phyloP scores from a whole-genome alignment of 2,113 vertebrate genomes.

The Ceratotherium simum region DNA sequence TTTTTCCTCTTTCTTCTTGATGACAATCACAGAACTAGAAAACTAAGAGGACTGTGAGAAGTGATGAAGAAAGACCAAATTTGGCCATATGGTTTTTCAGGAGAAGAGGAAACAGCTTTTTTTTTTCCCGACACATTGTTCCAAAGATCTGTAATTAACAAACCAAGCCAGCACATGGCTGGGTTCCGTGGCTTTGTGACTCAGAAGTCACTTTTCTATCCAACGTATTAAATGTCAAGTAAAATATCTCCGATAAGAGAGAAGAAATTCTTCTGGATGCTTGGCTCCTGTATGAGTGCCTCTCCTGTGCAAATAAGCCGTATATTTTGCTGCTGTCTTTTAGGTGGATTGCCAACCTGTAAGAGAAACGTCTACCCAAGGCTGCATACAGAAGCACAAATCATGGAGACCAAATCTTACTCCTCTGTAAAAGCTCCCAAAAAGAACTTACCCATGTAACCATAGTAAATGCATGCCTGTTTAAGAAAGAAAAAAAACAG shows the following conservation, averaged over 20 bases:
- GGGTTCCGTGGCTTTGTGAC: slow-evolving; percentile 63
- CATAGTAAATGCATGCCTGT: neutral
- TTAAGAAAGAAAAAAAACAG: neutral
- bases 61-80: slow-evolving; percentile 53
- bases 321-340: neutral
- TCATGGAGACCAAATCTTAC: neutral
- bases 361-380: neutral
- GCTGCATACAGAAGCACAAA: neutral
- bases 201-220: slow-evolving; percentile 70
- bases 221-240: slow-evolving; percentile 78
- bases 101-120: slow-evolving; percentile 52
- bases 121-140: slow-evolving; percentile 44
- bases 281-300: neutral
- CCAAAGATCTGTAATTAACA: slow-evolving; percentile 64
- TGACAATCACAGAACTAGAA: slow-evolving; percentile 52
- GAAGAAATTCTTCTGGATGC: slow-evolving; percentile 28
- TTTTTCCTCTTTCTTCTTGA: neutral
- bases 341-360: neutral
- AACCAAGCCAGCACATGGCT: slow-evolving; percentile 62
- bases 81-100: slow-evolving; percentile 72
- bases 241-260: slow-evolving; percentile 41
- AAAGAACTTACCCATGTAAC: neutral
- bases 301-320: neutral
- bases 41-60: slow-evolving; percentile 32
- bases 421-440: neutral